Evolutionary conservation across 2,888 invertebrate species (phyloP).

Genomic region (Athalia circularis): DNA sequence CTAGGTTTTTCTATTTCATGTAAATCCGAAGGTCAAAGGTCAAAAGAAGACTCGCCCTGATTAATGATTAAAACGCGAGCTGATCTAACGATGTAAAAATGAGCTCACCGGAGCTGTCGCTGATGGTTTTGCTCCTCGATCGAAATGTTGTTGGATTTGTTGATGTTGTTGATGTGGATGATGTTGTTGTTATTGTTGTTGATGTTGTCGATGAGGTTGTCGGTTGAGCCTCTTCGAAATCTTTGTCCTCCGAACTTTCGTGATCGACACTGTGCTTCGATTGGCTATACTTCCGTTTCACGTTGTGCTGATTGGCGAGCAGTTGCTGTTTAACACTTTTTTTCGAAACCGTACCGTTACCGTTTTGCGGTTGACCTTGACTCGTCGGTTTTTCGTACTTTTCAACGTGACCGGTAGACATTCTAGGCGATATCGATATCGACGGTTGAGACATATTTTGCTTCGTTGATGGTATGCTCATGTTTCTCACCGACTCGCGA

Average conservation of each 20-base stretch:
- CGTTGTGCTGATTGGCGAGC: slow-evolving; percentile 75
- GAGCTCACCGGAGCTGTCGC: slow-evolving; percentile 84
- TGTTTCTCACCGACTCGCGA: slow-evolving; percentile 96
- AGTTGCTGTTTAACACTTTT: slow-evolving; percentile 89
- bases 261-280: slow-evolving; percentile 84
- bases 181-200: slow-evolving; percentile 55
- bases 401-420: slow-evolving; percentile 70
- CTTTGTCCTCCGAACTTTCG: slow-evolving; percentile 87
- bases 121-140: slow-evolving; percentile 93
- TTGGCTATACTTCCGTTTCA: slow-evolving; percentile 69
- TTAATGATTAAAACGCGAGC: no score
- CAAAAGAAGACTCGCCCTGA: no score
- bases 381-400: slow-evolving; percentile 67
- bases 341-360: slow-evolving; percentile 78
- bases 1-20: no score
- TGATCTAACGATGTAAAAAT: background rate
- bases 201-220: slow-evolving; percentile 55
- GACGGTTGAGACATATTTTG: slow-evolving; percentile 68
- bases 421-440: slow-evolving; percentile 68
- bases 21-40: no score
- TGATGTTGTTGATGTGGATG: slow-evolving; percentile 54
- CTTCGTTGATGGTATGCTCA: slow-evolving; percentile 92
- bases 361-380: slow-evolving; percentile 62
- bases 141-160: slow-evolving; percentile 79
- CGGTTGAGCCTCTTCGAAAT: slow-evolving; percentile 77